Percentiles rank a stretch among this genome's conserved stretches.
Evolutionary conservation across 2,888 invertebrate genomes (phyloP).

Genomic region (Periphyllus acericola): DNA sequence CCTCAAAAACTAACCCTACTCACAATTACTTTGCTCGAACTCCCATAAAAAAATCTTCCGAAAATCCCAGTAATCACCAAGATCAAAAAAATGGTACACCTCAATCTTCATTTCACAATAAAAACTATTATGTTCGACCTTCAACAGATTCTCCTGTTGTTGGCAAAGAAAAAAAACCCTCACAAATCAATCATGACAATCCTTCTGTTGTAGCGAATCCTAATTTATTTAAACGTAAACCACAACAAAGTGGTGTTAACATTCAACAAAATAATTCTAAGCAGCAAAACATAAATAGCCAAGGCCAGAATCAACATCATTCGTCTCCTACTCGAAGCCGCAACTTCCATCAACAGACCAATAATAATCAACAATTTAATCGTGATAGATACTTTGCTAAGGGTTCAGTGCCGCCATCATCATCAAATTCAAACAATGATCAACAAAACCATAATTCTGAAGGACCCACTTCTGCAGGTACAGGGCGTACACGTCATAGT

Average conservation of each 20-base stretch:
- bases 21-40: neutral
- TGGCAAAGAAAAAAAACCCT: constrained; percentile 1
- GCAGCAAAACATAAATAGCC: constrained; percentile 4
- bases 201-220: neutral
- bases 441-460: neutral
- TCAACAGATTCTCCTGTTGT: neutral
- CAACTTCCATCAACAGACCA: constrained; percentile 21
- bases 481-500: constrained; percentile 31
- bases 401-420: neutral
- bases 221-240: constrained; percentile 1
- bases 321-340: neutral
- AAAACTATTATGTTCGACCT: constrained; percentile 7
- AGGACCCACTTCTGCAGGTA: neutral
- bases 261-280: neutral
- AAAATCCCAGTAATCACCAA: neutral
- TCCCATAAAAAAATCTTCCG: neutral
- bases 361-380: constrained; percentile 11
- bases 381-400: constrained; percentile 45
- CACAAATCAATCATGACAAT: neutral
- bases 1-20: neutral
- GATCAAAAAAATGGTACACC: constrained; percentile 6
- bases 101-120: neutral
- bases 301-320: neutral
- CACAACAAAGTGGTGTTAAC: neutral
- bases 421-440: constrained; percentile 12